phyloP scores from a whole-genome alignment of 2,797 vertebrate species.

The Spinibarbus caldwelli region DNA sequence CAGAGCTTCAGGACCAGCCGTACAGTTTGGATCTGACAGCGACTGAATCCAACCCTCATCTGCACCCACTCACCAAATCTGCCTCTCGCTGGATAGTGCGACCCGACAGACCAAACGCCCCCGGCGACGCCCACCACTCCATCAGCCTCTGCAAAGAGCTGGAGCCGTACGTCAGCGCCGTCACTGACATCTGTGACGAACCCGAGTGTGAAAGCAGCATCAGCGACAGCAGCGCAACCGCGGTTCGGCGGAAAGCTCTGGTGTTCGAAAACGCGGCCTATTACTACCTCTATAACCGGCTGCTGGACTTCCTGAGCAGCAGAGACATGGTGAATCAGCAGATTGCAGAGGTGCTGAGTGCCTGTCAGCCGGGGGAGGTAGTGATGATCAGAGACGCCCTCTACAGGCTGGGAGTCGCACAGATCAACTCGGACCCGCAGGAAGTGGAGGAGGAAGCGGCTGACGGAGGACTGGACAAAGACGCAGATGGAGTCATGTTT shows the following conservation, averaged over 20 bases:
- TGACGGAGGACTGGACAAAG: neutral
- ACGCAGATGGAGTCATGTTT: neutral
- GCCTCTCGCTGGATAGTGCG: constrained; percentile 72
- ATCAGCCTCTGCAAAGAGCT: constrained; percentile 88
- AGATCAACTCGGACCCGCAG: constrained; percentile 89
- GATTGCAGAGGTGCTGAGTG: constrained; percentile 89
- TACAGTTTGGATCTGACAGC: constrained; percentile 80
- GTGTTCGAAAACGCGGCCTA: constrained; percentile 91
- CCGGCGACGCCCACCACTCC: constrained; percentile 74
- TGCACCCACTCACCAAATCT: constrained; percentile 86
- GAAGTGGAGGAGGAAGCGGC: constrained; percentile 71
- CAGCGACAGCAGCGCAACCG: constrained; percentile 28
- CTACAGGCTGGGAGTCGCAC: constrained; percentile 93
- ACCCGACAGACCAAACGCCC: constrained; percentile 66
- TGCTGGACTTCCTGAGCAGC: constrained; percentile 94
- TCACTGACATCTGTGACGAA: constrained; percentile 72
- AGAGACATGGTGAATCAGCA: constrained; percentile 93
- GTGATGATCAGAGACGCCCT: constrained; percentile 95
- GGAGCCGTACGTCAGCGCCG: constrained; percentile 80
- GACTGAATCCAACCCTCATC: constrained; percentile 77
- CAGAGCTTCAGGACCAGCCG: constrained; percentile 89
- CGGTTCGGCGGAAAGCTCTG: constrained; percentile 70
- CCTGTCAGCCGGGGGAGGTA: constrained; percentile 94
- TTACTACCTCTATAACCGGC: constrained; percentile 97
- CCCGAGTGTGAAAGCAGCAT: constrained; percentile 62